Percentiles rank a stretch among this genome's conserved stretches.
Evolutionary conservation across 2,888 invertebrate species (phyloP).

Genomic region (Andrena minutula): DNA sequence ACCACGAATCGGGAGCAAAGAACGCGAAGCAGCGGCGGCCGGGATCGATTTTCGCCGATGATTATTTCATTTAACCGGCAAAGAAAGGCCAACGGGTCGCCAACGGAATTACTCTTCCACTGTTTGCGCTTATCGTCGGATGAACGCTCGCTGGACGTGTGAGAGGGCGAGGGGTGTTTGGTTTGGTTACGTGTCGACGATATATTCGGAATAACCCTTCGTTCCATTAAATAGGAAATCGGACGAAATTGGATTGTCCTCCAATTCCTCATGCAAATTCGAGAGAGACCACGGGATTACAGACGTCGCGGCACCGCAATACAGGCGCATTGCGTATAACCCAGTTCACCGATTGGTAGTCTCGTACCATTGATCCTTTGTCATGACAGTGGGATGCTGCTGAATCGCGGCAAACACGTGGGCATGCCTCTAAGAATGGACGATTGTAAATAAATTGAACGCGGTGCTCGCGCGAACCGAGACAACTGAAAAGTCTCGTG

Average conservation of each 20-base stretch:
- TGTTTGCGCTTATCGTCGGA: background rate
- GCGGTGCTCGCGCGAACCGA: no score
- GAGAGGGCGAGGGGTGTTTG: no score
- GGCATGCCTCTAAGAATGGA: background rate
- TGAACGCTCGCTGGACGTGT: background rate
- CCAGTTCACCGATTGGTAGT: slow-evolving; percentile 49
- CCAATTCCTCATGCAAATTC: slow-evolving; percentile 42
- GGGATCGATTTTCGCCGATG: background rate
- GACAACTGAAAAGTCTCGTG: no score
- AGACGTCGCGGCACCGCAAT: slow-evolving; percentile 42
- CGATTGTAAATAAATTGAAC: background rate
- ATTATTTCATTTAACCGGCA: background rate
- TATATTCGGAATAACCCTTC: slow-evolving; percentile 21
- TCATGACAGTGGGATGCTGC: slow-evolving; percentile 27
- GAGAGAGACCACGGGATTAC: slow-evolving; percentile 42
- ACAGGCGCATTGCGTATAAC: slow-evolving; percentile 59
- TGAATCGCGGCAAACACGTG: slow-evolving; percentile 21
- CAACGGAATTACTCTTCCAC: background rate
- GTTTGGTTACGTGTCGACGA: background rate
- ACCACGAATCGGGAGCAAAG: slow-evolving; percentile 13
- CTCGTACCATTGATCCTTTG: slow-evolving; percentile 43
- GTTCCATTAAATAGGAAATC: slow-evolving; percentile 1
- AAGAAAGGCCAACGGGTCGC: background rate
- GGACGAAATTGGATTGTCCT: slow-evolving; percentile 20
- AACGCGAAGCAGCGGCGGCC: background rate